Percentiles rank a stretch among this genome's conserved stretches.
Conservation (phyloP, 2,888 invertebrate species). For the Agrochola lota region DNA sequence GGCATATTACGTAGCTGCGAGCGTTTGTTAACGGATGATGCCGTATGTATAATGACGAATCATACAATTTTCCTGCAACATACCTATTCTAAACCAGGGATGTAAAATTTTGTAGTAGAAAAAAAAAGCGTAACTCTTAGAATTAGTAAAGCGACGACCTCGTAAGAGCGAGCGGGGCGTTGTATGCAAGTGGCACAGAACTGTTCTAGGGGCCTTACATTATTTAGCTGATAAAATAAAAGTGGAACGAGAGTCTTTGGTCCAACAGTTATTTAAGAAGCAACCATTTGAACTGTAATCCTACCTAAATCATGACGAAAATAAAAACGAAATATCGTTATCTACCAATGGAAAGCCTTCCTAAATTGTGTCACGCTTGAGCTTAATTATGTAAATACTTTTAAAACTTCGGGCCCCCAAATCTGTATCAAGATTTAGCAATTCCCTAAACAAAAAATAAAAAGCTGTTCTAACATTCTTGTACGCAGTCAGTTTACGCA, state of each 20-base stretch:
- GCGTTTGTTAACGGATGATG: too few relatives aligned
- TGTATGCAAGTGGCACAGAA: constrained; percentile 25
- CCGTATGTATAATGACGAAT: too few relatives aligned
- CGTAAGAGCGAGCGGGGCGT: constrained; percentile 35
- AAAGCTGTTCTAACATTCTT: not conserved
- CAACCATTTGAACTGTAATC: not conserved
- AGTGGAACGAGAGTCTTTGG: not conserved
- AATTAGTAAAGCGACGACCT: constrained; percentile 46
- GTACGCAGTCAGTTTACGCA: not conserved
- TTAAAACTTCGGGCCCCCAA: constrained; percentile 38
- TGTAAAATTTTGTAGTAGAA: not conserved
- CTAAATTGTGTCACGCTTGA: constrained; percentile 32
- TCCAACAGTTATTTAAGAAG: not conserved
- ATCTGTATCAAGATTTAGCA: constrained; percentile 39
- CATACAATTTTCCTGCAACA: too few relatives aligned
- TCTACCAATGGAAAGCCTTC: constrained; percentile 26
- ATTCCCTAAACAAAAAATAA: constrained; percentile 22
- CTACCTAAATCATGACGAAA: not conserved
- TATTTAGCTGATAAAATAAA: not conserved
- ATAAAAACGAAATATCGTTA: constrained; percentile 31
- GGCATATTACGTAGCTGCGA: too few relatives aligned
- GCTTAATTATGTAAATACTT: constrained; percentile 53
- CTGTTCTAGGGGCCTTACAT: not conserved
- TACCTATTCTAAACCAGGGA: not conserved
- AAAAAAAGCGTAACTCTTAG: constrained; percentile 28